phyloP scores from a whole-genome alignment of 2,113 vertebrate species.

The Pterocles gutturalis region DNA sequence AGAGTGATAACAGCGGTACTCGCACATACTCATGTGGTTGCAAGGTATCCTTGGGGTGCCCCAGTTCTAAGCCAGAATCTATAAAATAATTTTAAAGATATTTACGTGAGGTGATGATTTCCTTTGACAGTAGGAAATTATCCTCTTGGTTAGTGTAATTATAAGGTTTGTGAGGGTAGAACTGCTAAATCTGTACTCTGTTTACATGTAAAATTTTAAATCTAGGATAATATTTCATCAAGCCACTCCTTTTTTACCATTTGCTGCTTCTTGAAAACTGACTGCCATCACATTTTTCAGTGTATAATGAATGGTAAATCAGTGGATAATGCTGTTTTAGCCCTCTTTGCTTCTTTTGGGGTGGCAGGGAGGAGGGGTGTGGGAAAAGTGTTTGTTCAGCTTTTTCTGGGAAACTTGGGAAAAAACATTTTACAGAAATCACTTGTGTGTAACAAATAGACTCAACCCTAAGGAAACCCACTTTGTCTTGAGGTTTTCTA shows the following conservation, averaged over 20 bases:
- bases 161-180: not conserved
- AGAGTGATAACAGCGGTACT: not conserved
- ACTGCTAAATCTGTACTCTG: not conserved
- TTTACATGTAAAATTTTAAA: not conserved
- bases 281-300: not conserved
- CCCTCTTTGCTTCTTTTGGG: not conserved
- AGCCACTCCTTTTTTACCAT: not conserved
- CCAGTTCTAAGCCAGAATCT: not conserved
- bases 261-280: not conserved
- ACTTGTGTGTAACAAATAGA: not conserved
- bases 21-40: fast-evolving
- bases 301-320: not conserved
- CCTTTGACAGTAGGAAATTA: not conserved
- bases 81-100: not conserved
- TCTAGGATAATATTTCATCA: not conserved
- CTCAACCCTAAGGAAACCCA: not conserved
- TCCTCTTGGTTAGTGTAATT: not conserved
- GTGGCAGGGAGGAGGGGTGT: not conserved
- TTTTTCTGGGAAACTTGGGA: not conserved
- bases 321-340: not conserved
- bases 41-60: not conserved
- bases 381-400: not conserved
- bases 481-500: not conserved
- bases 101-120: not conserved
- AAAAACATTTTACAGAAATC: not conserved